Conservation (phyloP, 1,140 invertebrate genomes). For the Choristoneura fumiferana region DNA sequence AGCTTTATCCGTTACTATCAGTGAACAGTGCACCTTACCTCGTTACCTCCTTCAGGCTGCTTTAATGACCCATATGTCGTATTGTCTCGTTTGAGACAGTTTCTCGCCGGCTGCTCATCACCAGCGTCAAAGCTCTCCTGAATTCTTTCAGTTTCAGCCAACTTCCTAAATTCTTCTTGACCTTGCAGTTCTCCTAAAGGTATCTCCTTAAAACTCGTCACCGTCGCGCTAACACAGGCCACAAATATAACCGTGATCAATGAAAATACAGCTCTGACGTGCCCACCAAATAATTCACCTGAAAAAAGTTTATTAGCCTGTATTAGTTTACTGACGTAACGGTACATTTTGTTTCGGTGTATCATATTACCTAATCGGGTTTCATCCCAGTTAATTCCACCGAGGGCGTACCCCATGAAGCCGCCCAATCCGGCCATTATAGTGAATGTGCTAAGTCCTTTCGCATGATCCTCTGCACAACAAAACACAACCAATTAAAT, state of each 20-base stretch:
- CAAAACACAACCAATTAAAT: constrained; percentile 13
- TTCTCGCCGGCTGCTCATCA: constrained; percentile 44
- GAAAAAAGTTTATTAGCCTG: constrained; percentile 31
- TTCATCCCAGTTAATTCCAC: constrained; percentile 95
- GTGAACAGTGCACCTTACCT: no score
- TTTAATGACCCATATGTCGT: constrained; percentile 58
- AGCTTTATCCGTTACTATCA: no score
- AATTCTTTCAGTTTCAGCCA: constrained; percentile 36
- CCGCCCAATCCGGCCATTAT: constrained; percentile 98
- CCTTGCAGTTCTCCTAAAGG: constrained; percentile 80
- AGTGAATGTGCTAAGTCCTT: constrained; percentile 95
- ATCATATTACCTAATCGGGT: constrained; percentile 84
- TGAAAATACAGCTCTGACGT: constrained; percentile 94
- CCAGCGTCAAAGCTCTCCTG: constrained; percentile 54
- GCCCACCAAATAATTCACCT: constrained; percentile 89
- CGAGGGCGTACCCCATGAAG: constrained; percentile 94
- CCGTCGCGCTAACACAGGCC: constrained; percentile 87
- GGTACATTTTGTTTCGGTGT: constrained; percentile 17
- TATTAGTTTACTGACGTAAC: not conserved
- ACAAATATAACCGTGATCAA: constrained; percentile 93
- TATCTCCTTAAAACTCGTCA: constrained; percentile 94
- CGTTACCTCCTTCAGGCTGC: constrained; percentile 30
- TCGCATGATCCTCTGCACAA: constrained; percentile 91
- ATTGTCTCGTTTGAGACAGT: constrained; percentile 48
- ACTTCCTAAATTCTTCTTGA: constrained; percentile 58